A percentile compares a stretch with the other conserved stretches of the same genome.
Evolutionary conservation across 2,888 invertebrate species (phyloP).

Genomic region (Idaea dimidiata): DNA sequence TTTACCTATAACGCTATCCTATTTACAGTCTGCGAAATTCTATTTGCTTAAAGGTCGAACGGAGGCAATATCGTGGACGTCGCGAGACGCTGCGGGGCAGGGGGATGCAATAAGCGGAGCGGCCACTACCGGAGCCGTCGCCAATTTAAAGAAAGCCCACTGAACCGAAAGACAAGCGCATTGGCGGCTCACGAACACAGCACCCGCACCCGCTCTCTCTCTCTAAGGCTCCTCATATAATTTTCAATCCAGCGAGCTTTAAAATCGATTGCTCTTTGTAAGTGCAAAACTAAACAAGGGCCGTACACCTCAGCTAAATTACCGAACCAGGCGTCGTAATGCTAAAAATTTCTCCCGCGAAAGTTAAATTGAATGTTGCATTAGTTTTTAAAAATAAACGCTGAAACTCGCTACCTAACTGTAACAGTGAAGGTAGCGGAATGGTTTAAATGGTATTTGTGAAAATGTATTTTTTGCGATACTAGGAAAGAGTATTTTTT

Average conservation of each 20-base stretch:
- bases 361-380: conserved; percentile 38
- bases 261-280: conserved; percentile 80
- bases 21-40: conserved; percentile 75
- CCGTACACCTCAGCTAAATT: conserved; percentile 55
- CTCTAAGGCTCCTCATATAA: conserved; percentile 77
- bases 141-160: conserved; percentile 82
- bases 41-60: conserved; percentile 79
- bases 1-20: conserved; percentile 72
- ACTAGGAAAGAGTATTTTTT: not conserved
- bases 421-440: conserved; percentile 22
- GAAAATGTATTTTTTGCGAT: not conserved
- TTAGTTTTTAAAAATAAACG: conserved; percentile 37
- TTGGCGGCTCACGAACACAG: conserved; percentile 76
- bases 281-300: conserved; percentile 71
- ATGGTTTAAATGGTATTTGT: not conserved
- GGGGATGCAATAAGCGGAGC: conserved; percentile 78
- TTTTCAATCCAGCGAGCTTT: conserved; percentile 80
- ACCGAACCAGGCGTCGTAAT: conserved; percentile 47
- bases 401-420: conserved; percentile 27
- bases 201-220: conserved; percentile 64
- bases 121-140: conserved; percentile 75
- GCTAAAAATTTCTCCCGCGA: conserved; percentile 40
- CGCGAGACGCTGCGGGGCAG: conserved; percentile 61
- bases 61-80: conserved; percentile 78
- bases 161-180: conserved; percentile 82